Conservation (phyloP, 2,113 vertebrate genomes). For the Coturnix japonica region DNA sequence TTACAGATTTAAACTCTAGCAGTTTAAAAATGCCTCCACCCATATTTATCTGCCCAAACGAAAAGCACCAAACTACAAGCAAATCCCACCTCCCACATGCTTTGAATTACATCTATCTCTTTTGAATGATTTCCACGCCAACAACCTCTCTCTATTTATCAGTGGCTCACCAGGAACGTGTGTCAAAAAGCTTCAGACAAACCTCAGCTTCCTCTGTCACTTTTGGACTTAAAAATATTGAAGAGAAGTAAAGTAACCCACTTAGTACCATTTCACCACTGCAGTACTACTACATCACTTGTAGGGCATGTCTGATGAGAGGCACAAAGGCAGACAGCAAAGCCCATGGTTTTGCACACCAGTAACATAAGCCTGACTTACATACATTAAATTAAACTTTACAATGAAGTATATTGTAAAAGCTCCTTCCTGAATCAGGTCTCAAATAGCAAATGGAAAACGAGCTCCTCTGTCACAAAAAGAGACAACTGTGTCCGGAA, state of each 20-base stretch:
- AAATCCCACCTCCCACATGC: neutral
- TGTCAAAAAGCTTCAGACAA: neutral
- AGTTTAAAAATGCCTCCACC: neutral
- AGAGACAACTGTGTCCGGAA: neutral
- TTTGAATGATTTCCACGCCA: neutral
- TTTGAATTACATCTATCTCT: neutral
- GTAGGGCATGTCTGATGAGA: neutral
- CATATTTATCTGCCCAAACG: neutral
- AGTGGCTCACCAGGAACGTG: neutral
- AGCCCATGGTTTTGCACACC: neutral
- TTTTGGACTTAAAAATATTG: neutral
- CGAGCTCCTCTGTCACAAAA: neutral
- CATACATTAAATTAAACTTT: neutral
- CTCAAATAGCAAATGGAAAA: neutral
- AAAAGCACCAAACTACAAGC: neutral
- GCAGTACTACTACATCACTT: neutral
- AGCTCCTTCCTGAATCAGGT: neutral
- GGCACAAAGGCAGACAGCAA: neutral
- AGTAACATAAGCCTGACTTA: neutral
- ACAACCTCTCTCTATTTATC: neutral
- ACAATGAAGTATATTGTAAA: neutral
- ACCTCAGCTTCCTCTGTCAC: neutral
- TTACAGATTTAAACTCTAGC: neutral
- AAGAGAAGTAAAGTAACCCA: neutral
- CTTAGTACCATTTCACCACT: neutral